These are phyloP conservation scores for Tringa solitaria DNA, from an alignment of 2,113 vertebrate genomes.

Conservation along the genomic window DNA sequence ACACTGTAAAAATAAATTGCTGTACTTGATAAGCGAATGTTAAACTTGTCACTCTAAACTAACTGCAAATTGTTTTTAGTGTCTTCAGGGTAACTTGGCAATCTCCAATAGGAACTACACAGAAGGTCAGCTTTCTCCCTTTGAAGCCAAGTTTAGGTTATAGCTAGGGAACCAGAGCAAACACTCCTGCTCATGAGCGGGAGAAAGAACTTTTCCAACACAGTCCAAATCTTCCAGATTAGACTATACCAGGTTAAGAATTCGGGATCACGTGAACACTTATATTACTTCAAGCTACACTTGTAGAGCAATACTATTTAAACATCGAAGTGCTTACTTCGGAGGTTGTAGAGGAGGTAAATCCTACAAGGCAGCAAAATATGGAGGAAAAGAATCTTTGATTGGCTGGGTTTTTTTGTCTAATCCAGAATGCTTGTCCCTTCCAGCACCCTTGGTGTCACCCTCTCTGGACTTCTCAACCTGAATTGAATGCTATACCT, in stretches of 20 bases:
- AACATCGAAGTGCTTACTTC: not conserved
- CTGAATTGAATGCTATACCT: rapidly evolving
- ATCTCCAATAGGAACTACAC: not conserved
- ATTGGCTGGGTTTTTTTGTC: not conserved
- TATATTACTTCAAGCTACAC: not conserved
- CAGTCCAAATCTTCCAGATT: not conserved
- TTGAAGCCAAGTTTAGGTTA: constrained; percentile 58
- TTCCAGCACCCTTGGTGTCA: not conserved
- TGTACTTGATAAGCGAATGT: constrained; percentile 69
- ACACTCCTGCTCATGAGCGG: not conserved
- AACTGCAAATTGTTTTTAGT: constrained; percentile 66
- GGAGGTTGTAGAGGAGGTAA: not conserved
- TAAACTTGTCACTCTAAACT: constrained; percentile 67
- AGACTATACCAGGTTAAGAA: not conserved
- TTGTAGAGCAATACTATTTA: not conserved
- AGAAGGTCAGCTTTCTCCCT: constrained; percentile 54
- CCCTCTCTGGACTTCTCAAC: not conserved
- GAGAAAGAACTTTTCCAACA: constrained; percentile 50
- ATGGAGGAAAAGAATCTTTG: not conserved
- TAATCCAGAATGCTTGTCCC: not conserved
- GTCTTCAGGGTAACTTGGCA: constrained; percentile 59
- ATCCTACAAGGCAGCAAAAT: not conserved
- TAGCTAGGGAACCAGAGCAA: constrained; percentile 25
- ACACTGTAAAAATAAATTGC: constrained; percentile 74
- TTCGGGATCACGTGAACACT: rapidly evolving